These are phyloP conservation scores for Epinephelus cyanopodus DNA, from an alignment of 2,113 vertebrate species.

Conservation along the genomic window DNA sequence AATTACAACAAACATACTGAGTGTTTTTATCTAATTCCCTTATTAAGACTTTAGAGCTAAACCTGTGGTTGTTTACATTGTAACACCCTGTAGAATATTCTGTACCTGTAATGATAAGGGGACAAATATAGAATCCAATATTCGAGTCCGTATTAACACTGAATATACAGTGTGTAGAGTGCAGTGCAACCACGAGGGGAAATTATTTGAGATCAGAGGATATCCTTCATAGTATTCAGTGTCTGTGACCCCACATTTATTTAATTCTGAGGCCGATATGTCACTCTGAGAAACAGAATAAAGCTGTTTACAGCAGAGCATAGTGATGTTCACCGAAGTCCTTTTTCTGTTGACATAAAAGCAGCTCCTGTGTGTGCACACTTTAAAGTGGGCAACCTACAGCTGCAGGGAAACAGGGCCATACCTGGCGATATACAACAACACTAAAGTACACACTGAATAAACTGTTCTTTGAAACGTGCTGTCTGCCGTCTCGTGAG, in stretches of 20 bases:
- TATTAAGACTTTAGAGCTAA: slow-evolving; percentile 63
- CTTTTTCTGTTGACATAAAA: slow-evolving; percentile 13
- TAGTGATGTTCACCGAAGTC: neutral
- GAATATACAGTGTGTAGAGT: neutral
- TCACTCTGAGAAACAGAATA: neutral
- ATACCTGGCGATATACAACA: neutral
- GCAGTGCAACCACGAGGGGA: neutral
- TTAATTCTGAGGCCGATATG: slow-evolving; percentile 1
- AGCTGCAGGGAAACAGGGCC: slow-evolving; percentile 27
- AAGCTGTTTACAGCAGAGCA: slow-evolving; percentile 4
- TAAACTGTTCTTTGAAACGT: neutral
- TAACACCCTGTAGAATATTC: neutral
- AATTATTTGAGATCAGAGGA: slow-evolving; percentile 6
- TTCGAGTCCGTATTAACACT: neutral
- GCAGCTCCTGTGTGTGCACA: slow-evolving; percentile 8
- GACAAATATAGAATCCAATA: slow-evolving; percentile 25
- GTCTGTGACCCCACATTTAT: neutral
- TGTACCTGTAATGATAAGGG: slow-evolving; percentile 2
- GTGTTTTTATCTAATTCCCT: slow-evolving; percentile 69
- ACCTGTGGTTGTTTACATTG: slow-evolving; percentile 55
- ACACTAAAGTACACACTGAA: neutral
- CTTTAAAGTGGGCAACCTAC: slow-evolving; percentile 33
- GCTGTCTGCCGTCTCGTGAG: neutral
- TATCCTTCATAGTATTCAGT: neutral
- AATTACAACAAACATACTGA: slow-evolving; percentile 73